Percentiles rank a stretch among this genome's conserved stretches.
Evolutionary conservation across 1,140 invertebrate genomes (phyloP).

Genomic region (Batillaria attramentaria): DNA sequence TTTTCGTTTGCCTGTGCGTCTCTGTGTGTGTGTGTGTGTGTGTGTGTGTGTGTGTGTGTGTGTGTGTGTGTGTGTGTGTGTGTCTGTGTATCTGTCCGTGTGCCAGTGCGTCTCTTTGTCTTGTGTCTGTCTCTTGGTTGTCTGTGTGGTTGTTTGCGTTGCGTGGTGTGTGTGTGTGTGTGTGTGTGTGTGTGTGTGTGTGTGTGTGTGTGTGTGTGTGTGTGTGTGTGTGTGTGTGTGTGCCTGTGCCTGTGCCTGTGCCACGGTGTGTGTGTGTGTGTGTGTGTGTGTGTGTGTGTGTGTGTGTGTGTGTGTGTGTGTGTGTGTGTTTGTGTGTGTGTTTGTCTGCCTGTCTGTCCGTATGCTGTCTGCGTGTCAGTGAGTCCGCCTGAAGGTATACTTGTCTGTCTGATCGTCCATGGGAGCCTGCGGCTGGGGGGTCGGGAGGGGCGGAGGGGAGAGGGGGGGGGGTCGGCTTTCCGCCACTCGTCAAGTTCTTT

Average conservation of each 20-base stretch:
- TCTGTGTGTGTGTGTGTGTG: not conserved
- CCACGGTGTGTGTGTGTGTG: not conserved
- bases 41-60: not conserved
- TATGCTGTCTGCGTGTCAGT: slow-evolving; percentile 1
- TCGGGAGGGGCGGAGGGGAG: not conserved
- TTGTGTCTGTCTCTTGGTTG: too few species aligned
- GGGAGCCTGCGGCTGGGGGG: not conserved
- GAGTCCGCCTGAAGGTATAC: too few species aligned
- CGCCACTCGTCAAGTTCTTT: not conserved
- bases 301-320: not conserved
- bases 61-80: not conserved
- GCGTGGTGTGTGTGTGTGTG: not conserved
- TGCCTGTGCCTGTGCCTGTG: not conserved
- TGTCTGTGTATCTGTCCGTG: too few species aligned
- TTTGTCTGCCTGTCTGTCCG: not conserved
- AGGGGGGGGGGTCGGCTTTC: not conserved
- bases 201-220: slow-evolving; percentile 15
- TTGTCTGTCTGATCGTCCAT: not conserved
- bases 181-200: slow-evolving; percentile 29
- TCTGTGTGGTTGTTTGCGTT: too few species aligned
- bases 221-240: slow-evolving; percentile 3
- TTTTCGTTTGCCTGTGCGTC: too few species aligned
- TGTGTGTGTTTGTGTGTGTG: not conserved
- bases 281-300: not conserved
- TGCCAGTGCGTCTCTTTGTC: too few species aligned